Conservation (phyloP, 2,113 vertebrate genomes). For the Heterotilapia buettikoferi region DNA sequence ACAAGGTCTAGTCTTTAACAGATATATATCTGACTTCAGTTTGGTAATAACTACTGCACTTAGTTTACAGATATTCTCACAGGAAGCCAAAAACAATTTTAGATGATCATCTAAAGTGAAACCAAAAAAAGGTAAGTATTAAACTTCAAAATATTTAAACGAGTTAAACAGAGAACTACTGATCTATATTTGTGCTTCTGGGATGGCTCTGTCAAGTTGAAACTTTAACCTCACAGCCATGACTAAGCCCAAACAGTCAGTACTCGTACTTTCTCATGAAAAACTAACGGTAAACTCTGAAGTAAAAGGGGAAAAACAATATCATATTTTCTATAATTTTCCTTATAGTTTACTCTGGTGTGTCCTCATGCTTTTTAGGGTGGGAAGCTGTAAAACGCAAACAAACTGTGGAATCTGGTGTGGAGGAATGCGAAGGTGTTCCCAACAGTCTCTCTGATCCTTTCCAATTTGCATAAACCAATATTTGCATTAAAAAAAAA, state of each 20-base stretch:
- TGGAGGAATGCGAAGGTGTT: conserved; percentile 2
- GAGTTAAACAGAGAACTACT: background rate
- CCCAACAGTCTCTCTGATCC: background rate
- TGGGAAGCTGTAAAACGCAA: background rate
- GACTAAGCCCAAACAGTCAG: background rate
- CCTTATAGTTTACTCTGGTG: background rate
- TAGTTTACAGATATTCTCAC: background rate
- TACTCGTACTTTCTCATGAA: conserved; percentile 8
- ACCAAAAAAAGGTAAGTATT: background rate
- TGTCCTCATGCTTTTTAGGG: background rate
- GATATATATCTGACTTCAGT: background rate
- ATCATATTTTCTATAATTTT: background rate
- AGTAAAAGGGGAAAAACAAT: background rate
- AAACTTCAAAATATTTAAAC: background rate
- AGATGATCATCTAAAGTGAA: background rate
- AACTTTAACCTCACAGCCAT: background rate
- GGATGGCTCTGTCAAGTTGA: background rate
- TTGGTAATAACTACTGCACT: background rate
- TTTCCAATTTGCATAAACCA: conserved; percentile 27
- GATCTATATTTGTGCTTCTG: background rate
- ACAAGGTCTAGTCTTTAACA: background rate
- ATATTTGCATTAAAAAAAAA: conserved; percentile 26
- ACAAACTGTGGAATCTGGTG: background rate
- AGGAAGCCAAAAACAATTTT: background rate
- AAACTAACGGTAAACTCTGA: background rate